A percentile compares a stretch with the other conserved stretches of the same genome.
phyloP scores from a whole-genome alignment of 1,140 invertebrate genomes.

The Drosophila bipectinata region DNA sequence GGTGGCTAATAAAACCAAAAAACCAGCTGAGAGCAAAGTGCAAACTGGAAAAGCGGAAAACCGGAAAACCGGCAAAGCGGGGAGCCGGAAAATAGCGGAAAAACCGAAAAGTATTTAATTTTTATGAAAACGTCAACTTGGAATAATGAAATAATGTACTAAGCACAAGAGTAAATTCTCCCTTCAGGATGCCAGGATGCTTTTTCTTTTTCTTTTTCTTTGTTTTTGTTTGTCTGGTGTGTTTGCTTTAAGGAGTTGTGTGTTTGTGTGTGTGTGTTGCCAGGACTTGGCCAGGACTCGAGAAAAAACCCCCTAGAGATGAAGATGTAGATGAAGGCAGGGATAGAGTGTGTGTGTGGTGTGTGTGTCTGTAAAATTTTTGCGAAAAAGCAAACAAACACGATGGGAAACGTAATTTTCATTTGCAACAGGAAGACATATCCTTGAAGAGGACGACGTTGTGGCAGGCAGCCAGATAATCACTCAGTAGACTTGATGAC shows the following conservation, averaged over 20 bases:
- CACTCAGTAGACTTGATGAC: slow-evolving; percentile 69
- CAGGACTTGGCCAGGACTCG: slow-evolving; percentile 15
- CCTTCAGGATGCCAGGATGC: slow-evolving; percentile 13
- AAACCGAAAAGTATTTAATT: slow-evolving; percentile 63
- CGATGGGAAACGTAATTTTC: slow-evolving; percentile 69
- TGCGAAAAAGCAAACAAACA: slow-evolving; percentile 54
- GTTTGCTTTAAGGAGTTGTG: slow-evolving; percentile 47
- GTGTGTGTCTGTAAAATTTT: slow-evolving; percentile 37
- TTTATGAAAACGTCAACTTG: slow-evolving; percentile 71
- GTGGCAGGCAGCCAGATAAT: slow-evolving; percentile 65
- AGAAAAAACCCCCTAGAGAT: neutral
- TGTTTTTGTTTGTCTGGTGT: slow-evolving; percentile 24
- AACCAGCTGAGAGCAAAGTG: neutral
- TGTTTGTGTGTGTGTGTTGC: neutral
- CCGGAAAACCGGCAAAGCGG: neutral
- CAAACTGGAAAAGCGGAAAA: neutral
- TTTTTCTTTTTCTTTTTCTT: neutral
- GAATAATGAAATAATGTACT: slow-evolving; percentile 69
- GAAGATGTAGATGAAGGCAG: neutral
- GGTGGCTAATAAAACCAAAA: slow-evolving; percentile 22
- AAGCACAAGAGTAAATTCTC: slow-evolving; percentile 40
- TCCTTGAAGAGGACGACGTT: slow-evolving; percentile 16
- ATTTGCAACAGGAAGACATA: slow-evolving; percentile 39
- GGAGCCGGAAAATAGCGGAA: slow-evolving; percentile 1
- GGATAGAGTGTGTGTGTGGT: slow-evolving; percentile 50